phyloP scores from a whole-genome alignment of 2,888 invertebrate genomes.

The Cheilosia pagana region DNA sequence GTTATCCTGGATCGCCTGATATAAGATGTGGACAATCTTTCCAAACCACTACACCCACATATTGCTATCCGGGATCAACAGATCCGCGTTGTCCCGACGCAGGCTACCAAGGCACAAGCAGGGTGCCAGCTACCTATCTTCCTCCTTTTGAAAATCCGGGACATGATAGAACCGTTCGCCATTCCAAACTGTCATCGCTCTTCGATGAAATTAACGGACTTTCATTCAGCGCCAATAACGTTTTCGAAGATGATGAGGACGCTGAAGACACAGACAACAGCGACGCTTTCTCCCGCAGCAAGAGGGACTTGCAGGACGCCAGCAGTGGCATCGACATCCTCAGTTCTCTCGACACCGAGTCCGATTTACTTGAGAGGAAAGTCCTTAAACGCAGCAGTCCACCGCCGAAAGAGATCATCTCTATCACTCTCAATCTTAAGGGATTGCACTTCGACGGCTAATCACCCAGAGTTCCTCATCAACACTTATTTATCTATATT shows the following conservation, averaged over 20 bases:
- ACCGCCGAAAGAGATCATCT: slow-evolving; percentile 41
- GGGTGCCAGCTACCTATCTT: slow-evolving; percentile 80
- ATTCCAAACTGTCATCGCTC: slow-evolving; percentile 76
- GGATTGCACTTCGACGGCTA: slow-evolving; percentile 40
- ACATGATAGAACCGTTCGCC: slow-evolving; percentile 78
- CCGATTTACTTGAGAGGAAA: slow-evolving; percentile 43
- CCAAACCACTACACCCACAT: slow-evolving; percentile 76
- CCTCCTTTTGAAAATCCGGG: slow-evolving; percentile 79
- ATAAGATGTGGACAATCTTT: slow-evolving; percentile 75
- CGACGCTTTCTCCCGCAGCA: background rate
- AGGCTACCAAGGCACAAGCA: slow-evolving; percentile 79
- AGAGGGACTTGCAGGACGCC: background rate
- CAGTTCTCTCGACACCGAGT: slow-evolving; percentile 10
- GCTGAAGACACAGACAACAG: slow-evolving; percentile 45
- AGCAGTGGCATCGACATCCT: slow-evolving; percentile 8
- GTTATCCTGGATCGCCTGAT: slow-evolving; percentile 78
- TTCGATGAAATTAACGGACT: slow-evolving; percentile 80
- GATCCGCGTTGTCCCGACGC: slow-evolving; percentile 81
- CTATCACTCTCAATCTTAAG: slow-evolving; percentile 44
- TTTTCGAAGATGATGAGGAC: slow-evolving; percentile 78
- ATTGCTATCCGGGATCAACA: slow-evolving; percentile 81
- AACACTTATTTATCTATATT: slow-evolving; percentile 23
- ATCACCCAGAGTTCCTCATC: slow-evolving; percentile 35
- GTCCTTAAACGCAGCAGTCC: slow-evolving; percentile 45
- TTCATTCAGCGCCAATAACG: slow-evolving; percentile 78